A percentile compares a stretch with the other conserved stretches of the same genome.
phyloP scores from a whole-genome alignment of 1,140 invertebrate species.

The Bradysia coprophila region DNA sequence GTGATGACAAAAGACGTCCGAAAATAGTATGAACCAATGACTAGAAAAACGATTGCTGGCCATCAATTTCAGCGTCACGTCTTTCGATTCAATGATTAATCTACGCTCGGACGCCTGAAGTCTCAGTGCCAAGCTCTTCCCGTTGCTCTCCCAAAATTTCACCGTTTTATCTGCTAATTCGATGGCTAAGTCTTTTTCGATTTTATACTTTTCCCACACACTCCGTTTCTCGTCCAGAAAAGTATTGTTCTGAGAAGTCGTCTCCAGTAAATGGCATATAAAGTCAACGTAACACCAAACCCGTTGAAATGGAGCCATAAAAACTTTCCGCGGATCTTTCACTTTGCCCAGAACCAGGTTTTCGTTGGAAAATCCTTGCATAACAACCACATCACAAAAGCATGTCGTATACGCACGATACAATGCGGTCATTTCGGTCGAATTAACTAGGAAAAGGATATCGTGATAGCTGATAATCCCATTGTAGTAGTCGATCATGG shows the following conservation, averaged over 20 bases:
- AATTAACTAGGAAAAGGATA: constrained; percentile 44
- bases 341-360: neutral
- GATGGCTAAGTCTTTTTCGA: constrained; percentile 16
- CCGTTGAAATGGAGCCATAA: neutral
- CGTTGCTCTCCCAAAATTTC: constrained; percentile 19
- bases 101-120: constrained; percentile 31
- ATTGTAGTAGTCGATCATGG: constrained; percentile 42
- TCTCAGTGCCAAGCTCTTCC: constrained; percentile 11
- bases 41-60: constrained; percentile 44
- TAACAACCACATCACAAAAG: constrained; percentile 52
- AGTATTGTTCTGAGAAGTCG: neutral
- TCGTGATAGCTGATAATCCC: constrained; percentile 38
- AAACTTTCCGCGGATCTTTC: neutral
- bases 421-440: constrained; percentile 48
- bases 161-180: constrained; percentile 19
- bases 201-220: constrained; percentile 15
- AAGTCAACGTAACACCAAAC: neutral
- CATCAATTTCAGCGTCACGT: constrained; percentile 42
- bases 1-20: constrained; percentile 53
- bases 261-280: neutral
- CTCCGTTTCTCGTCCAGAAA: constrained; percentile 14
- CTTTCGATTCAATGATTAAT: constrained; percentile 56
- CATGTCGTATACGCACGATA: constrained; percentile 53
- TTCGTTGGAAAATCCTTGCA: constrained; percentile 26
- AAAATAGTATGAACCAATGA: constrained; percentile 61